Conservation (phyloP, 1,140 invertebrate genomes). For the Eurytemora carolleeae region DNA sequence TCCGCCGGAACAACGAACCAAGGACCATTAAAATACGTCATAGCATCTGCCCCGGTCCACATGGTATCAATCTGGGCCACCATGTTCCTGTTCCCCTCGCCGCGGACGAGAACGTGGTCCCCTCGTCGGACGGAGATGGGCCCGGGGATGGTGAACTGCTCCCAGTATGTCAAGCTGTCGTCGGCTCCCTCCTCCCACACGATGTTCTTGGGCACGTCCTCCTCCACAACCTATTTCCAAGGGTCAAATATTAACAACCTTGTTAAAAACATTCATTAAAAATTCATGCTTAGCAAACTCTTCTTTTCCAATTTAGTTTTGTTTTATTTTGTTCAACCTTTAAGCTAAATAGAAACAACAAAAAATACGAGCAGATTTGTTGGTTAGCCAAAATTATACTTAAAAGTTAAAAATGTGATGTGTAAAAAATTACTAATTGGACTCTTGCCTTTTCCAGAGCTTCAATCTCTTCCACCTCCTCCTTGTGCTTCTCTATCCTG, state of each 20-base stretch:
- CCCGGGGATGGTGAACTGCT: conserved; percentile 68
- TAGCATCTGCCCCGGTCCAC: conserved; percentile 67
- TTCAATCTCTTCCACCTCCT: conserved; percentile 64
- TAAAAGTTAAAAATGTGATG: conserved; percentile 13
- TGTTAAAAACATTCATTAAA: not conserved
- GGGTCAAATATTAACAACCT: conserved; percentile 9
- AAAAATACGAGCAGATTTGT: no score
- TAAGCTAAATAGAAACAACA: no score
- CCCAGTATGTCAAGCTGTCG: conserved; percentile 57
- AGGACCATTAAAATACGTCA: conserved; percentile 76
- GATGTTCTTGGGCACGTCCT: conserved; percentile 1
- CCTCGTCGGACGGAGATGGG: conserved; percentile 59
- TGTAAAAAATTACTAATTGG: not conserved
- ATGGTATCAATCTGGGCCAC: conserved; percentile 85
- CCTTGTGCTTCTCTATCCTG: conserved; percentile 67
- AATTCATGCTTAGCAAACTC: no score
- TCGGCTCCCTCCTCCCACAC: conserved; percentile 23
- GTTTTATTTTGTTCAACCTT: no score
- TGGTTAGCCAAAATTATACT: no score
- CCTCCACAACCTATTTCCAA: conserved; percentile 5
- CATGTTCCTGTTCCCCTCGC: conserved; percentile 55
- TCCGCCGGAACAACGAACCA: conserved; percentile 74
- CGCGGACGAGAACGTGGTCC: conserved; percentile 76
- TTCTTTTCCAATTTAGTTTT: no score
- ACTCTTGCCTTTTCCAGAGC: conserved; percentile 29